Conservation (phyloP, 2,113 vertebrate species). For the Salvator merianae region DNA sequence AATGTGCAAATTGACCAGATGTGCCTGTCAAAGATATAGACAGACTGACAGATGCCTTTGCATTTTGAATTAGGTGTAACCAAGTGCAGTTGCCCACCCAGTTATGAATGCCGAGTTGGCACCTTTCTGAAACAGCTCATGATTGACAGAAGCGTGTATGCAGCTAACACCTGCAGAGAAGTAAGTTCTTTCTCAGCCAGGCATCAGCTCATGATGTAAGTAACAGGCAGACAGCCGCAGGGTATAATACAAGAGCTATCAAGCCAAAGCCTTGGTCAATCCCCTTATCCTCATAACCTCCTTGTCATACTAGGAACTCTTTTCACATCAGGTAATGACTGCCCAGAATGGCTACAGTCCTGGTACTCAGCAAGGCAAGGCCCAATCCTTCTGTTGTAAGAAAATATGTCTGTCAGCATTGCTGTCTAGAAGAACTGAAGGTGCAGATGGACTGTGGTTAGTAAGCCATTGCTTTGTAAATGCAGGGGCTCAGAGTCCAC, state of each 20-base stretch:
- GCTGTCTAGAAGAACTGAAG: not conserved
- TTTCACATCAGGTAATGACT: not conserved
- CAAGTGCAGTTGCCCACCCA: slow-evolving; percentile 2
- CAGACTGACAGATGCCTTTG: slow-evolving; percentile 32
- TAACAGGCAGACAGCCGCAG: not conserved
- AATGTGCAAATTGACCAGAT: slow-evolving; percentile 33
- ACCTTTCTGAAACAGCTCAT: not conserved
- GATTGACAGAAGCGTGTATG: slow-evolving; percentile 13
- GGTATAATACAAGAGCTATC: not conserved
- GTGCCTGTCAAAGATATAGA: slow-evolving; percentile 24
- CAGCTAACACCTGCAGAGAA: slow-evolving; percentile 15
- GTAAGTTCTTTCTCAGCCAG: slow-evolving; percentile 2
- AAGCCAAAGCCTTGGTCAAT: not conserved
- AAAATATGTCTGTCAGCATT: not conserved
- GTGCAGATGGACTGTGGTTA: not conserved
- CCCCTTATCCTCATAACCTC: not conserved
- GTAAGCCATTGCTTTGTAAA: not conserved
- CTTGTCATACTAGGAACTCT: not conserved
- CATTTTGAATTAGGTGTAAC: slow-evolving; percentile 25
- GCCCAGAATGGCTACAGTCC: not conserved
- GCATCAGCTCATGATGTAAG: slow-evolving; percentile 3
- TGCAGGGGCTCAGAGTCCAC: not conserved
- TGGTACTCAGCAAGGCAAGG: not conserved
- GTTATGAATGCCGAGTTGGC: not conserved
- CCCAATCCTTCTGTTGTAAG: not conserved